Percentiles rank a stretch among this genome's conserved stretches.
These are phyloP conservation scores for Diprion similis DNA, from an alignment of 1,140 invertebrate species.

Conservation along the genomic window DNA sequence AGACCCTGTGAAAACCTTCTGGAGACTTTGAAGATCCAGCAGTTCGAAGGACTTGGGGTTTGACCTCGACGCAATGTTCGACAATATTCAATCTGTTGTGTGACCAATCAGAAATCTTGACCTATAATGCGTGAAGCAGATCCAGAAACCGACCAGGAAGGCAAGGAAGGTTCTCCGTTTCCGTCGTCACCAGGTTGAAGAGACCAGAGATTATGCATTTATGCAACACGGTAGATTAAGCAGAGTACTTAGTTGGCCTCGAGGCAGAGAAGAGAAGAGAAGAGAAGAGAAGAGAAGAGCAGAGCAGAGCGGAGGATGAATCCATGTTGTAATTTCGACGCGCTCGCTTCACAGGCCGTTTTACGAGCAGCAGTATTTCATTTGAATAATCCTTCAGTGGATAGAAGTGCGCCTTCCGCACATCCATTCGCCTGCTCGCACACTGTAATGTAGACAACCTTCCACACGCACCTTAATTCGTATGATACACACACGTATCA, in stretches of 20 bases:
- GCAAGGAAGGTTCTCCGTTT: background rate
- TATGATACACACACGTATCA: background rate
- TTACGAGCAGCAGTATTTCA: slow-evolving; percentile 29
- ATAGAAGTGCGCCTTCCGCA: background rate
- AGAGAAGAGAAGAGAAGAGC: background rate
- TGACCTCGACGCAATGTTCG: too few relatives aligned
- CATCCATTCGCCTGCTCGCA: too few relatives aligned
- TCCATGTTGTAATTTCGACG: slow-evolving; percentile 25
- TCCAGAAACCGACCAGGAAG: too few relatives aligned
- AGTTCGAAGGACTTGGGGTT: too few relatives aligned
- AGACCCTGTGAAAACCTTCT: too few relatives aligned
- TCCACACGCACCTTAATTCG: too few relatives aligned
- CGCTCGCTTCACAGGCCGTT: slow-evolving; percentile 23
- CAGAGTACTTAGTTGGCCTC: slow-evolving; percentile 31
- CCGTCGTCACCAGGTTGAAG: slow-evolving; percentile 29
- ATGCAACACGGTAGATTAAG: slow-evolving; percentile 46
- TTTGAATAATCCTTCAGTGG: slow-evolving; percentile 28
- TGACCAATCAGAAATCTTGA: too few relatives aligned
- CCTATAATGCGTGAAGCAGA: too few relatives aligned
- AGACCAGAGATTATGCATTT: slow-evolving; percentile 41
- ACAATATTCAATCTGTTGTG: too few relatives aligned
- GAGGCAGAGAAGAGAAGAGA: background rate
- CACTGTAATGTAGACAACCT: too few relatives aligned
- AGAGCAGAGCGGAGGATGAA: slow-evolving; percentile 15
- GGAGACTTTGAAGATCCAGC: too few relatives aligned